These are phyloP conservation scores for Dryas iulia DNA, from an alignment of 1,140 invertebrate genomes.

Conservation along the genomic window DNA sequence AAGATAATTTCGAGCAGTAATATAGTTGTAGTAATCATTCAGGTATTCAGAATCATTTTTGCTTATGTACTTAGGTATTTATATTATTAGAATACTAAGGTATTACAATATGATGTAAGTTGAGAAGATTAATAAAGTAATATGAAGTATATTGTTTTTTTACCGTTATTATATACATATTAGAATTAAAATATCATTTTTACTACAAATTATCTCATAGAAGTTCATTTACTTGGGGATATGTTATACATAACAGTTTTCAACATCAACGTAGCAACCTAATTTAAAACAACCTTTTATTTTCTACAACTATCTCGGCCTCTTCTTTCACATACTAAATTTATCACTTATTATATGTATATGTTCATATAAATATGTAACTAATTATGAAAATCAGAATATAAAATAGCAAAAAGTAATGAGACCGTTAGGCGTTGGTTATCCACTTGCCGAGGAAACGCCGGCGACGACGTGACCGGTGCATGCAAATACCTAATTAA, in stretches of 20 bases:
- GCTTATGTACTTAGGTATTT: constrained; percentile 10
- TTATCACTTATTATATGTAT: neutral
- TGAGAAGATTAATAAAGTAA: neutral
- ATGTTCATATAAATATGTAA: neutral
- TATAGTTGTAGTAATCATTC: neutral
- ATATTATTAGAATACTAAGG: neutral
- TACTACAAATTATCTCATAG: no score
- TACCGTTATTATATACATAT: neutral
- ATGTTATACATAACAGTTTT: no score
- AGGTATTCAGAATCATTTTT: neutral
- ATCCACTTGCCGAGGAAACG: neutral
- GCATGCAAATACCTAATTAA: constrained; percentile 22
- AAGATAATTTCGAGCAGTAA: constrained; percentile 31
- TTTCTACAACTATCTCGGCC: no score
- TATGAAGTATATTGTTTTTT: neutral
- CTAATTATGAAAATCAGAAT: constrained; percentile 1
- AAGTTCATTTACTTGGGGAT: no score
- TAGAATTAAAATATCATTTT: no score
- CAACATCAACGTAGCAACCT: no score
- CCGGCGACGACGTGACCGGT: constrained; percentile 12
- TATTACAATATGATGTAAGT: neutral
- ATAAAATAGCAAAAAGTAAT: neutral
- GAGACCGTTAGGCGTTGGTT: neutral
- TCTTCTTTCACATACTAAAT: neutral
- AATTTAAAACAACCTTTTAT: no score